These are phyloP conservation scores for Metallyticus violacea DNA, from an alignment of 2,888 invertebrate genomes.

Conservation along the genomic window DNA sequence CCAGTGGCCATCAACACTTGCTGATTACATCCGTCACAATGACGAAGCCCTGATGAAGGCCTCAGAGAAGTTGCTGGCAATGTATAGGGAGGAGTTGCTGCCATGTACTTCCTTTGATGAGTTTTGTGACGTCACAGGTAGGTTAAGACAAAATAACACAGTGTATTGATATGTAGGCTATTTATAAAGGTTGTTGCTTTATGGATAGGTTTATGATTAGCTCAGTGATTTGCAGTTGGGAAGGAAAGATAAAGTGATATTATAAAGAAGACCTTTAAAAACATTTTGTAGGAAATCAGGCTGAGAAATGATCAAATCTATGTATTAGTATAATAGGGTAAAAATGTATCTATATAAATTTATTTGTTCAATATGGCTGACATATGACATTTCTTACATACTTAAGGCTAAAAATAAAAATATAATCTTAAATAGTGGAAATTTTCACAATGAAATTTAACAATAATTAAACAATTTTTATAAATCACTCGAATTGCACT, in stretches of 20 bases:
- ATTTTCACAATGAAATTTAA: too few relatives aligned
- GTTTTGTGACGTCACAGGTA: conserved; percentile 89
- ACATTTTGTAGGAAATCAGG: too few relatives aligned
- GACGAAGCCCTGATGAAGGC: conserved; percentile 88
- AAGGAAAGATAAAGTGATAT: background rate
- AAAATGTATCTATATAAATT: background rate
- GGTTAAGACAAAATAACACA: conserved; percentile 23
- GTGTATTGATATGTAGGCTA: background rate
- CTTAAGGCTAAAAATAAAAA: too few relatives aligned
- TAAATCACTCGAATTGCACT: too few relatives aligned
- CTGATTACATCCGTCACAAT: conserved; percentile 91
- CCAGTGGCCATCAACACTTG: conserved; percentile 86
- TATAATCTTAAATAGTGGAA: too few relatives aligned
- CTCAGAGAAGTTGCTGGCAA: conserved; percentile 76
- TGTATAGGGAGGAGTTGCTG: conserved; percentile 84
- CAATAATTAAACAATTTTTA: too few relatives aligned
- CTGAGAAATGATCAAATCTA: too few relatives aligned
- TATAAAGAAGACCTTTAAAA: background rate
- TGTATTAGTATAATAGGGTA: too few relatives aligned
- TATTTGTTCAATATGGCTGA: background rate
- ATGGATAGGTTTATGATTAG: background rate
- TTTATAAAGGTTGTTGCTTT: too few relatives aligned
- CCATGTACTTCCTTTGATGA: conserved; percentile 88
- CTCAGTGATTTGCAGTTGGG: background rate
- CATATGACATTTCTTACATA: background rate